Evolutionary conservation across 1,140 invertebrate species (phyloP).

Genomic region (Trigoniulus corallinus): DNA sequence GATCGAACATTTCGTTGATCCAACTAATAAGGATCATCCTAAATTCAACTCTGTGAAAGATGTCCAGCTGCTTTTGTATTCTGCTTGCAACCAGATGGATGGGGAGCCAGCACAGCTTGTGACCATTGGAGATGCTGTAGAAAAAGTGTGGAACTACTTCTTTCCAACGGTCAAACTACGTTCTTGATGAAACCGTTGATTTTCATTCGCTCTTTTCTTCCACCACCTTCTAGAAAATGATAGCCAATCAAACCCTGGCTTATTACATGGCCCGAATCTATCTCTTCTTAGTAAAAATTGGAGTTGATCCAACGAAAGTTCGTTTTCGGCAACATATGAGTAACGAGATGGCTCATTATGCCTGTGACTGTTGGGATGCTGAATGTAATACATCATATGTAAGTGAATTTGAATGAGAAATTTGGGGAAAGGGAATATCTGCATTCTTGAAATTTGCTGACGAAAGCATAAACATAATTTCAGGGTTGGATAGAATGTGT

Average conservation of each 20-base stretch:
- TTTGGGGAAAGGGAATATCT: too few species aligned
- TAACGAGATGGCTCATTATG: slow-evolving; percentile 99
- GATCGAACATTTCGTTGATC: slow-evolving; percentile 99
- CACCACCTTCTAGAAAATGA: slow-evolving; percentile 54
- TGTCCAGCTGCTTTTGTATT: slow-evolving; percentile 64
- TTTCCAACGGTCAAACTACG: neutral
- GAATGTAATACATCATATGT: slow-evolving; percentile 86
- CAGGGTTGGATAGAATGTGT: slow-evolving; percentile 99
- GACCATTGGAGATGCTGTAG: slow-evolving; percentile 61
- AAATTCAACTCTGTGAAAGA: slow-evolving; percentile 71
- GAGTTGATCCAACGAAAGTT: slow-evolving; percentile 66
- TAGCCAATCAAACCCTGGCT: slow-evolving; percentile 92
- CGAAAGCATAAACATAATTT: slow-evolving; percentile 6
- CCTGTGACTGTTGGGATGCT: slow-evolving; percentile 99
- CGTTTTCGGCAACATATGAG: slow-evolving; percentile 96
- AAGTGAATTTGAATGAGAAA: slow-evolving; percentile 25
- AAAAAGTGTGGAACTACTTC: slow-evolving; percentile 23
- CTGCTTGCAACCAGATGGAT: slow-evolving; percentile 89
- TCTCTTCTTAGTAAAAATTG: slow-evolving; percentile 69
- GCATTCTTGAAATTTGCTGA: neutral
- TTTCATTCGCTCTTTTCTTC: too few species aligned
- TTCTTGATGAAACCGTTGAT: neutral
- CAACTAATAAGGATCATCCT: slow-evolving; percentile 66
- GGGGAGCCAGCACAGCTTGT: slow-evolving; percentile 53
- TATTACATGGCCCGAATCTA: slow-evolving; percentile 97